Evolutionary conservation across 2,888 invertebrate species (phyloP), one percentile per base, ranked within the genome.

Genomic region (Pogonocherus hispidulus): DNA sequence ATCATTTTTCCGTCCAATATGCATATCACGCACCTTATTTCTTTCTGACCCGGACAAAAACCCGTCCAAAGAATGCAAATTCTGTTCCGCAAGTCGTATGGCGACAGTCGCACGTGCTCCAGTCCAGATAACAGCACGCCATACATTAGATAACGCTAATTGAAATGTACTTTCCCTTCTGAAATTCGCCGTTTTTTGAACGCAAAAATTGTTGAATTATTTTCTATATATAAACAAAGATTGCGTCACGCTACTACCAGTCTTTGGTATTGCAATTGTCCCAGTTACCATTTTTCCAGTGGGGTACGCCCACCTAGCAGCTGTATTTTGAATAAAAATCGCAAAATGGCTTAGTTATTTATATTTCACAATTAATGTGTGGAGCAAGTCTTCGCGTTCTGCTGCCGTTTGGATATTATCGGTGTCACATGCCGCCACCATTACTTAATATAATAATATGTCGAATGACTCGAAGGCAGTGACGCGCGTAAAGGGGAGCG

Each of bases 61-160:
- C 47, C 20, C 22, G 22, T 1, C 22, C 35, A 14, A 55, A 22
- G 55, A 55, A 37, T 57, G 57, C 57, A 27, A 57, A 55, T 55
- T 55, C 8, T 27, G 57, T 57, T 57, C 57, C 57, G 57, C 46
- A 57, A 20, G 23, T 18, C 11, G 22, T 6, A 23, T 14, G 41
- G 16, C 44, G 35, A 57, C 57, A 44, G 23, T 9, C 6, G 46
- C 57, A 46, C 57, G 41, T 41, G 55, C 41, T 37, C 18, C 9
- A 52, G 22, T 16, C 52, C 11, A 9, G 32, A 52, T 52, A 52
- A 52, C 23, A 51, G 32, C 63, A 59, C 60, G 67, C 66, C 68
- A 72, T 73, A 68, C 70, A 75, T 78, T 78, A 78, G 79, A 79
- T 79, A 80, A 78, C 68, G 60, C 73, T 79, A 80, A 80, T 80